A percentile compares a stretch with the other conserved stretches of the same genome.
Conservation (phyloP, 2,888 invertebrate genomes). For the Buathra laborator region DNA sequence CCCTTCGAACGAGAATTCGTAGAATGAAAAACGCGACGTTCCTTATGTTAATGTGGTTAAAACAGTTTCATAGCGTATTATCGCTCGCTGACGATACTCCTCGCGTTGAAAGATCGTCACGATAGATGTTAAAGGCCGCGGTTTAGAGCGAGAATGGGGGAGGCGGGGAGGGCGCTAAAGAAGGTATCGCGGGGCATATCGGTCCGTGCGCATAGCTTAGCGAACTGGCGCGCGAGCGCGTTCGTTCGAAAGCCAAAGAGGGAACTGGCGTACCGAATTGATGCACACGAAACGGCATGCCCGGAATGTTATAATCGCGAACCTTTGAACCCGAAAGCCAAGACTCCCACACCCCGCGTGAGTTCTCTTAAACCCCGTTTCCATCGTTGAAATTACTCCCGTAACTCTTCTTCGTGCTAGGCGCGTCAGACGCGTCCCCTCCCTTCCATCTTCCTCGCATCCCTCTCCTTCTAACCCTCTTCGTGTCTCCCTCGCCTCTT, state of each 20-base stretch:
- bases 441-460: constrained; percentile 33
- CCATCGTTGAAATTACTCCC: constrained; percentile 81
- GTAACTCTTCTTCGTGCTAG: constrained; percentile 76
- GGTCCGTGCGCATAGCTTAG: constrained; percentile 23
- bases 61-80: not conserved
- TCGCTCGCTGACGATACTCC: constrained; percentile 22
- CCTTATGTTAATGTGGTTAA: not conserved
- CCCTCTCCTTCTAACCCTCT: constrained; percentile 20
- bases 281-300: constrained; percentile 84
- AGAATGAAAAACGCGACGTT: not conserved
- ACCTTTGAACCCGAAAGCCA: constrained; percentile 83
- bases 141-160: not conserved
- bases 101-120: constrained; percentile 50
- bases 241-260: constrained; percentile 75
- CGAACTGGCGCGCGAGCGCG: constrained; percentile 18
- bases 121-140: constrained; percentile 38
- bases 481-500: constrained; percentile 44
- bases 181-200: constrained; percentile 44
- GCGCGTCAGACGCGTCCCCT: constrained; percentile 64
- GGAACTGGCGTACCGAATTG: constrained; percentile 85
- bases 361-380: constrained; percentile 77
- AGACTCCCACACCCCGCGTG: constrained; percentile 83
- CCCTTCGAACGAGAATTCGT: not conserved
- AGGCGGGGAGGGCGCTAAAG: constrained; percentile 20
- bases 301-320: constrained; percentile 85